Evolutionary conservation across 2,113 vertebrate species (phyloP).

Genomic region (Vidua macroura): DNA sequence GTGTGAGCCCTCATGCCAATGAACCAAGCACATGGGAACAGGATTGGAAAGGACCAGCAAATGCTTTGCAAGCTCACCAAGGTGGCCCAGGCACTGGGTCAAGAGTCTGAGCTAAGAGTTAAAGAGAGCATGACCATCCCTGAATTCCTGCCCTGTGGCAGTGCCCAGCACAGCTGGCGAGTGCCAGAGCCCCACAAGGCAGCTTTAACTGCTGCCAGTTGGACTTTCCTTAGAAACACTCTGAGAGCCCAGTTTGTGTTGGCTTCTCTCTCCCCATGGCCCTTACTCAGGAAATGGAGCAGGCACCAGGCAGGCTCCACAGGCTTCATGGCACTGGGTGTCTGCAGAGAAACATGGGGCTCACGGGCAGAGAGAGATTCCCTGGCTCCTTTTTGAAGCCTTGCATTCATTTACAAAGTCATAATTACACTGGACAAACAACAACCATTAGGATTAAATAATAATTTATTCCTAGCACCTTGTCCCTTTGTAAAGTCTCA

Average conservation of each 20-base stretch:
- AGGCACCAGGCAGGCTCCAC: not conserved
- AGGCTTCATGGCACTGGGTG: not conserved
- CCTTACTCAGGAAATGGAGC: not conserved
- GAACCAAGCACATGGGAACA: rapidly evolving
- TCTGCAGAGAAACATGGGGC: not conserved
- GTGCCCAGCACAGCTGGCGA: rapidly evolving
- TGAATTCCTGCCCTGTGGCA: not conserved
- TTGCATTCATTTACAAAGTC: not conserved
- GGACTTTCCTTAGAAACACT: not conserved
- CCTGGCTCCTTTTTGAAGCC: not conserved
- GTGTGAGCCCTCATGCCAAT: not conserved
- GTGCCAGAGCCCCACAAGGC: not conserved
- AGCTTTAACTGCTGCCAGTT: not conserved
- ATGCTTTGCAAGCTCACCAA: not conserved
- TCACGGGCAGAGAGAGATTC: not conserved
- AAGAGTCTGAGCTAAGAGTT: not conserved
- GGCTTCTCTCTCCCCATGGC: not conserved
- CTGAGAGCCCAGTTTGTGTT: not conserved
- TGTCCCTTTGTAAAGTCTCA: not conserved
- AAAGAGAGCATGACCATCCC: not conserved
- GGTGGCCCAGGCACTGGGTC: not conserved
- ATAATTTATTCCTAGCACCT: not conserved
- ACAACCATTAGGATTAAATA: not conserved
- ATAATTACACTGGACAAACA: not conserved
- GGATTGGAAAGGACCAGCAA: not conserved